phyloP scores from a whole-genome alignment of 2,888 invertebrate genomes.

The Drosophila tripunctata region DNA sequence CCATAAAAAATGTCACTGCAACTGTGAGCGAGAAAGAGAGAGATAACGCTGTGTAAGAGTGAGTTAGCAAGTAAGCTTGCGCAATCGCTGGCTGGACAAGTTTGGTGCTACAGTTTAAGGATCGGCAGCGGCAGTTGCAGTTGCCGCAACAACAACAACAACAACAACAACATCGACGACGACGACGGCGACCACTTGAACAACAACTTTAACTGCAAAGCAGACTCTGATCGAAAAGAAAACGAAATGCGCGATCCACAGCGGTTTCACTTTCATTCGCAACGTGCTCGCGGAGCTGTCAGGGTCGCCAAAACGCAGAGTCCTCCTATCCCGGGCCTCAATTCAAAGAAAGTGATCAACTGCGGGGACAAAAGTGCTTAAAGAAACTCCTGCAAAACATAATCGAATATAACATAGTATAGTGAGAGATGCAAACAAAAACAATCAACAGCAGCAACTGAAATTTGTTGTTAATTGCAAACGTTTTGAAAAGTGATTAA shows the following conservation, averaged over 20 bases:
- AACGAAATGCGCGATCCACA: conserved; percentile 75
- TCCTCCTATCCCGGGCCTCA: conserved; percentile 32
- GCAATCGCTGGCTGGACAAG: conserved; percentile 70
- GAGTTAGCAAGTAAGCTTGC: conserved; percentile 49
- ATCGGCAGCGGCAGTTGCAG: conserved; percentile 42
- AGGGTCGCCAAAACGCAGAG: conserved; percentile 56
- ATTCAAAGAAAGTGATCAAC: conserved; percentile 8
- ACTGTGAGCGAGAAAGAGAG: conserved; percentile 7
- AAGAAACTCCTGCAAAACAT: neutral
- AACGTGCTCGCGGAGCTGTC: conserved; percentile 71
- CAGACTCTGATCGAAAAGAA: conserved; percentile 68
- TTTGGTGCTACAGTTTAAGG: conserved; percentile 77
- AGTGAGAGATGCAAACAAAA: neutral
- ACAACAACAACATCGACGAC: conserved; percentile 15
- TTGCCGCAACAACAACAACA: conserved; percentile 27
- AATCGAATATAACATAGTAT: too few species aligned
- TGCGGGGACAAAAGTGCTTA: neutral
- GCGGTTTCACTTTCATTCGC: conserved; percentile 83
- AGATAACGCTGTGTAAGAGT: neutral
- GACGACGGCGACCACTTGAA: conserved; percentile 12
- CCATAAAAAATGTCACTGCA: conserved; percentile 67
- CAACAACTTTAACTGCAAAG: conserved; percentile 20
- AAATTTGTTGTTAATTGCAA: neutral
- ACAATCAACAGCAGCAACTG: neutral
- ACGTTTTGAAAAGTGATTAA: neutral